Conservation (phyloP, 2,888 invertebrate species). For the Aspidapion aeneum region DNA sequence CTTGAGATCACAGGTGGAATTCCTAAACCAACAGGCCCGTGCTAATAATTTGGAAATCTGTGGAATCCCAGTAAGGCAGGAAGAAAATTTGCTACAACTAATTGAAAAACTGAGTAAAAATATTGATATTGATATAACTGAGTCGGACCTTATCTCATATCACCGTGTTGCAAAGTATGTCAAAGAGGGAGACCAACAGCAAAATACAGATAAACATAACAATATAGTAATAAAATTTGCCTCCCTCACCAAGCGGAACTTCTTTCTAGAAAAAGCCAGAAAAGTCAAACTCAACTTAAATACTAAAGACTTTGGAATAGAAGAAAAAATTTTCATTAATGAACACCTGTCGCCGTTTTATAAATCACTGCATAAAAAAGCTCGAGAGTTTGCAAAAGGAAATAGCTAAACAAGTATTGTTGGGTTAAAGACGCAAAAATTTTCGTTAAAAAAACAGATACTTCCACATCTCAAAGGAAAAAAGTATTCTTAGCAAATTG, state of each 20-base stretch:
- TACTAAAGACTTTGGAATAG: background rate
- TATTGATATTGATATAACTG: background rate
- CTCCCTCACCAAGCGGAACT: background rate
- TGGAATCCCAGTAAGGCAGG: background rate
- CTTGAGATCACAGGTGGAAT: background rate
- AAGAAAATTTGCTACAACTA: background rate
- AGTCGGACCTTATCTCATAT: background rate
- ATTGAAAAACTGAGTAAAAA: background rate
- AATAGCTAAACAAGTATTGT: background rate
- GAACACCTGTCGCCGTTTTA: constrained; percentile 2
- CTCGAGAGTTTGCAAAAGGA: background rate
- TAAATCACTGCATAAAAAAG: background rate
- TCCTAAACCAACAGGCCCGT: background rate
- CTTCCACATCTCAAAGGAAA: too few relatives aligned
- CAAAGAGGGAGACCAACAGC: too few relatives aligned
- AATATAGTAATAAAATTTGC: background rate
- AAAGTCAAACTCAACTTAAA: background rate
- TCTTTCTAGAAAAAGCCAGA: background rate
- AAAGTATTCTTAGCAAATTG: too few relatives aligned
- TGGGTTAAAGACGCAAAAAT: constrained; percentile 1
- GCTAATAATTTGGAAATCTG: background rate
- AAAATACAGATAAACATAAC: too few relatives aligned
- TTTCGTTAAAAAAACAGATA: constrained; percentile 1
- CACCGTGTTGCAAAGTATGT: background rate
- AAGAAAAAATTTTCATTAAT: constrained; percentile 1